phyloP scores from a whole-genome alignment of 2,113 vertebrate genomes.

The Triplophysa tibetana region DNA sequence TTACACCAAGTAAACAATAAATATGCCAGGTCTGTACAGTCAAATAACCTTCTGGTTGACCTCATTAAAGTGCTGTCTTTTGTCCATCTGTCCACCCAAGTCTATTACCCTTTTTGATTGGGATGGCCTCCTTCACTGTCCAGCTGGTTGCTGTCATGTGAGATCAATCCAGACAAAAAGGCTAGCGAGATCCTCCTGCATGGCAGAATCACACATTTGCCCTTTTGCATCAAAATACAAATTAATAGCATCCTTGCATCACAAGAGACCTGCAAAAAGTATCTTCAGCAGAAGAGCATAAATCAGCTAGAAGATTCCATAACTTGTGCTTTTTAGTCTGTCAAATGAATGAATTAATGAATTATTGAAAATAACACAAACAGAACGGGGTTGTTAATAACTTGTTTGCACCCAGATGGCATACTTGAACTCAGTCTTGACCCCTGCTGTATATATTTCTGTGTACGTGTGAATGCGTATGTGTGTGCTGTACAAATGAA shows the following conservation, averaged over 20 bases:
- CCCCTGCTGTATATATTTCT: conserved; percentile 33
- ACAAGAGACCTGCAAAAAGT: not conserved
- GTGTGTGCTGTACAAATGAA: conserved; percentile 10
- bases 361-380: not conserved
- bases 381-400: conserved; percentile 20
- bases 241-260: conserved; percentile 58
- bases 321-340: not conserved
- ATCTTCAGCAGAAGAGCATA: not conserved
- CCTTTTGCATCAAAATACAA: conserved; percentile 60
- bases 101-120: conserved; percentile 20
- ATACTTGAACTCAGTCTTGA: conserved; percentile 45
- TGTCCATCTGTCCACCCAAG: not conserved
- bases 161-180: conserved; percentile 53
- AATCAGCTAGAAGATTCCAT: not conserved
- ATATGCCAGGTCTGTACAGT: not conserved
- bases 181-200: conserved; percentile 50
- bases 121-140: conserved; percentile 32
- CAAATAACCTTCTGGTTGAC: not conserved
- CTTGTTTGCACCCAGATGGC: conserved; percentile 48
- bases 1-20: too few species aligned
- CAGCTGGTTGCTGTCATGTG: conserved; percentile 64
- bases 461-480: conserved; percentile 14
- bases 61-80: not conserved
- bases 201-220: conserved; percentile 45
- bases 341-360: not conserved